phyloP scores from a whole-genome alignment of 2,797 vertebrate genomes.

The Merluccius polli region DNA sequence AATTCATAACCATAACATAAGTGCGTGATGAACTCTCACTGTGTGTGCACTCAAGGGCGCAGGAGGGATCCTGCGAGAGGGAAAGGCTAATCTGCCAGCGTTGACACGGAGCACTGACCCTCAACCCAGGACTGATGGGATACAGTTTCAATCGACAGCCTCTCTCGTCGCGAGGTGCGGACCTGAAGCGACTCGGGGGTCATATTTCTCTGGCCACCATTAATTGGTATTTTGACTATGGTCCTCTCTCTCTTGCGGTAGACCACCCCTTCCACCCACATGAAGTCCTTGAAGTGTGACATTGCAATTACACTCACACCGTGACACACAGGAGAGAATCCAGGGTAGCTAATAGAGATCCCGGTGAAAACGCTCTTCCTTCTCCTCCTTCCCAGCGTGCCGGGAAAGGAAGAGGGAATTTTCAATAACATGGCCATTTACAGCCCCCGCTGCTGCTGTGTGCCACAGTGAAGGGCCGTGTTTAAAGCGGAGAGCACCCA shows the following conservation, averaged over 20 bases:
- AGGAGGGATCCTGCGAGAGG: constrained; percentile 50
- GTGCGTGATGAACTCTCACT: constrained; percentile 46
- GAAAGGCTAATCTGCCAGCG: constrained; percentile 60
- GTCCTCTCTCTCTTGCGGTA: constrained; percentile 63
- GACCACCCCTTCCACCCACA: constrained; percentile 64
- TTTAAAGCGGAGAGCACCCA: constrained; percentile 48
- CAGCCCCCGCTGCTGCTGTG: constrained; percentile 46
- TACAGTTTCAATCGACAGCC: constrained; percentile 70
- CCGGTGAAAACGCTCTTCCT: constrained; percentile 25
- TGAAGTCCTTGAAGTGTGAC: constrained; percentile 75
- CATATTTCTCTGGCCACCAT: constrained; percentile 70
- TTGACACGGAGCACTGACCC: constrained; percentile 66
- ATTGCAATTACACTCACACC: constrained; percentile 72
- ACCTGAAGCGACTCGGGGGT: constrained; percentile 59
- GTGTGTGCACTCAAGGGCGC: constrained; percentile 58
- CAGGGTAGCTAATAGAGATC: constrained; percentile 66
- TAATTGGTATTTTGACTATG: constrained; percentile 76
- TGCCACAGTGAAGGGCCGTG: constrained; percentile 36
- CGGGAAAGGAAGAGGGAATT: constrained; percentile 62
- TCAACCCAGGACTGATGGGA: constrained; percentile 63
- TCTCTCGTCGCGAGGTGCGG: constrained; percentile 58
- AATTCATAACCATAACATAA: constrained; percentile 52
- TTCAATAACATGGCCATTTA: constrained; percentile 67
- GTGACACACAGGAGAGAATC: constrained; percentile 70
- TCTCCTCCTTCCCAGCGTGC: constrained; percentile 39